These are phyloP conservation scores for Xestobium rufovillosum DNA, from an alignment of 2,888 invertebrate genomes.

Conservation along the genomic window DNA sequence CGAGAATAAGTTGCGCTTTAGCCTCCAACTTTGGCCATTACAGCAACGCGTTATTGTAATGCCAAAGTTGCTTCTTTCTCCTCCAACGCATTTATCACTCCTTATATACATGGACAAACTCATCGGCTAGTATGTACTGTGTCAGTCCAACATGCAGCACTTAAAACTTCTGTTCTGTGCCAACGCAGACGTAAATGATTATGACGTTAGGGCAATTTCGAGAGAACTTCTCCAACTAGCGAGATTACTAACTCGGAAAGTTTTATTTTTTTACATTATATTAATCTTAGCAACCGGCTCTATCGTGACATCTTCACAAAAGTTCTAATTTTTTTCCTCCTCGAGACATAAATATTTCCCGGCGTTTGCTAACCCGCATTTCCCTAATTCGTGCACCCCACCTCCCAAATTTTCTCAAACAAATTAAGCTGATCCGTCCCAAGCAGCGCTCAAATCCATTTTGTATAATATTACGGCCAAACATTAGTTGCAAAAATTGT, in stretches of 20 bases:
- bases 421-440: no score
- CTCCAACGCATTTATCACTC: slow-evolving; percentile 36
- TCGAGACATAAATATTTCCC: no score
- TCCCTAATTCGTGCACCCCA: no score
- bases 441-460: no score
- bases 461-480: no score
- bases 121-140: slow-evolving; percentile 8
- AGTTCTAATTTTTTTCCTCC: not conserved
- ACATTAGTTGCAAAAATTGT: no score
- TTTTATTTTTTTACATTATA: not conserved
- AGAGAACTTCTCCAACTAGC: not conserved
- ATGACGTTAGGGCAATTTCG: not conserved
- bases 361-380: no score
- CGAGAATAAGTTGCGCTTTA: slow-evolving; percentile 40
- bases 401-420: no score
- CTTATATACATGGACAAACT: slow-evolving; percentile 26
- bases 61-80: slow-evolving; percentile 38
- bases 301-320: not conserved
- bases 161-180: not conserved
- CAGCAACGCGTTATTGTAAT: slow-evolving; percentile 38
- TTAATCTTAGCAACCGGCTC: not conserved
- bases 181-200: not conserved
- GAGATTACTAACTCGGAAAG: not conserved
- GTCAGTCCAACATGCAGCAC: slow-evolving; percentile 1
- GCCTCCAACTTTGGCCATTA: slow-evolving; percentile 42